Conservation (phyloP, 2,888 invertebrate genomes). For the Thecophora atra region DNA sequence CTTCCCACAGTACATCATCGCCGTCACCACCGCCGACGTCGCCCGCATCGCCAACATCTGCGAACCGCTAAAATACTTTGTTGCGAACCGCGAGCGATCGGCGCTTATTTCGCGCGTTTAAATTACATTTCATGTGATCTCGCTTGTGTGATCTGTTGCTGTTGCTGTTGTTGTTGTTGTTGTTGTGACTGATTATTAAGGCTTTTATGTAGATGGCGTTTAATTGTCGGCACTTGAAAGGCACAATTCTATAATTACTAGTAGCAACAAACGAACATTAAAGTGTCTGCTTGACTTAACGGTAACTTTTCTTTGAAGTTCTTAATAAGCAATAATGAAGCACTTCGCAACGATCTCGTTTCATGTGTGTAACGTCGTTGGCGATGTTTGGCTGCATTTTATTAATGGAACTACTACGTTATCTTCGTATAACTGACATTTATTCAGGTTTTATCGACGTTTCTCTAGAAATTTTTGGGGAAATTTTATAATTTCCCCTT, state of each 20-base stretch:
- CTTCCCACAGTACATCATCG: constrained; percentile 64
- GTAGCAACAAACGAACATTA: not conserved
- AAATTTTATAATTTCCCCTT: too few relatives aligned
- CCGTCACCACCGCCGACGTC: constrained; percentile 37
- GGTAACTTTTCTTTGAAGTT: too few relatives aligned
- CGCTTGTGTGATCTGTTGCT: not conserved
- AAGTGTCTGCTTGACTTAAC: too few relatives aligned
- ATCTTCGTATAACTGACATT: too few relatives aligned
- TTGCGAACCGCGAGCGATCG: not conserved
- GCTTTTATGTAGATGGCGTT: constrained; percentile 26
- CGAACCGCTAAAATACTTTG: not conserved
- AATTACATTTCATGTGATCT: constrained; percentile 27
- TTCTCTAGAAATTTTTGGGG: too few relatives aligned
- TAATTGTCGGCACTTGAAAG: constrained; percentile 37
- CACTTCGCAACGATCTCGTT: too few relatives aligned
- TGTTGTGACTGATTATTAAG: constrained; percentile 6
- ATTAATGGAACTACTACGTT: too few relatives aligned
- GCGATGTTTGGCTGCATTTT: too few relatives aligned
- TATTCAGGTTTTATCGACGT: too few relatives aligned
- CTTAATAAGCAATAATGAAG: too few relatives aligned
- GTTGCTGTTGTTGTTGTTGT: constrained; percentile 17
- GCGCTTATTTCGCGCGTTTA: constrained; percentile 16
- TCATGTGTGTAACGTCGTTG: too few relatives aligned
- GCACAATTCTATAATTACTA: not conserved
- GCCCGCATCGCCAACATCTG: not conserved